phyloP scores from a whole-genome alignment of 2,113 vertebrate genomes.

The Prionailurus bengalensis region DNA sequence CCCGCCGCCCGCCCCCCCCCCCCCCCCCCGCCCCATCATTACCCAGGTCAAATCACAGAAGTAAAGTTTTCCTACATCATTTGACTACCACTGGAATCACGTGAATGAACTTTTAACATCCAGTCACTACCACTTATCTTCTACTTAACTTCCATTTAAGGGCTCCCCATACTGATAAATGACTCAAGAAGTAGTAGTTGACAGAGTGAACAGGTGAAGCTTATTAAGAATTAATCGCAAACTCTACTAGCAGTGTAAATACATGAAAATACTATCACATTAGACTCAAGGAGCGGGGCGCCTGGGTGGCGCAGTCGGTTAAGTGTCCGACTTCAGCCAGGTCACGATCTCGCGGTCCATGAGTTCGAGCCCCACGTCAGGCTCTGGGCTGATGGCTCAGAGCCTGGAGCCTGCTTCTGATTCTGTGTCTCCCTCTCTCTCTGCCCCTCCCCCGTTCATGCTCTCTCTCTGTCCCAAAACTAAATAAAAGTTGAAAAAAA shows the following conservation, averaged over 20 bases:
- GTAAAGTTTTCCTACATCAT: background rate
- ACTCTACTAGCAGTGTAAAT: background rate
- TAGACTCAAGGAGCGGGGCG: background rate
- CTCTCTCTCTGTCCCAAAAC: too few relatives aligned
- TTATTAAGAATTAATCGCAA: conserved; percentile 31
- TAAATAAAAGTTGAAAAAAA: too few relatives aligned
- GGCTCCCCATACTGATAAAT: background rate
- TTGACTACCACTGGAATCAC: conserved; percentile 14
- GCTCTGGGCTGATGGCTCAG: too few relatives aligned
- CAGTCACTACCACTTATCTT: background rate
- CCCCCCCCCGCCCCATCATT: background rate
- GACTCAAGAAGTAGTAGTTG: background rate
- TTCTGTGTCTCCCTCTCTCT: too few relatives aligned
- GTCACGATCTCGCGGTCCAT: too few relatives aligned
- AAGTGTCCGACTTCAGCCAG: too few relatives aligned
- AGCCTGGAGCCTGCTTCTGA: too few relatives aligned
- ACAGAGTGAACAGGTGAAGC: background rate
- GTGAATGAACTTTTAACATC: background rate
- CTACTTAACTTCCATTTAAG: conserved; percentile 29
- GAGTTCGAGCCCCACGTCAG: too few relatives aligned
- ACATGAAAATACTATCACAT: conserved; percentile 29
- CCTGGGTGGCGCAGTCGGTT: too few relatives aligned
- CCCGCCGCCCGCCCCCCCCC: too few relatives aligned
- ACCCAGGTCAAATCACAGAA: background rate
- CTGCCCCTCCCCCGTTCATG: too few relatives aligned